Base-by-base conservation (phyloP, 2,113 vertebrate species). In the Megaceryle torquata region DNA sequence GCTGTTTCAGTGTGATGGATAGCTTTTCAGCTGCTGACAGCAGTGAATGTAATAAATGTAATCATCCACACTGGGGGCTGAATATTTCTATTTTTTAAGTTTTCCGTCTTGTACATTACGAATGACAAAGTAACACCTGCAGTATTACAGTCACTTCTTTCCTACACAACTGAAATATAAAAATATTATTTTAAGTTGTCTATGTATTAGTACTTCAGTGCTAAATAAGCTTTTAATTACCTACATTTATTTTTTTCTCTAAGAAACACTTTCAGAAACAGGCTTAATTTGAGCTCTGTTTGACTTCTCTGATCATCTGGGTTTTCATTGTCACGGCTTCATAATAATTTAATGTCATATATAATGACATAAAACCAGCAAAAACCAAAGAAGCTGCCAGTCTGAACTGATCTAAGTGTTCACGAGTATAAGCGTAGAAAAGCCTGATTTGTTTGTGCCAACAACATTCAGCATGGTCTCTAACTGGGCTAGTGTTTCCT, bases 291-390 rank as follows among this genome's bases (percentile, higher is more conserved):
- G 95, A 97, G 95, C 95, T 98, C 97, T 98, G 97, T 98, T 98
- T 98, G 97, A 98, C 97, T 98, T 97, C 96, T 96, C 97, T 97
- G 98, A 98, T 98, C 97, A 97, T 97, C 98, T 98, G 97, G 96
- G 96, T 96, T 98, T 97, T 97, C 95, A 98, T 97, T 98, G 98
- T 98, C 96, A 97, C 95, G 93, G 96, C 96, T 96, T 97, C 93
- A 96, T 97, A 97, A 98, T 98, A 98, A 98, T 98, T 97, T 97
- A 97, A 98, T 98, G 97, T 98, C 98, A 98, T 97, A 98, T 97
- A 97, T 97, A 98, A 98, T 98, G 95, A 97, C 92, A 96, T 97
- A 97, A 98, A 98, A 91, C 97, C 97, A 96, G 95, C 93, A 92
- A 97, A 98, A 98, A 95, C 96, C 97, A 97, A 91, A 96, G 97